Evolutionary conservation across 2,888 invertebrate species (phyloP).

Genomic region (Adelognathus sp.): DNA sequence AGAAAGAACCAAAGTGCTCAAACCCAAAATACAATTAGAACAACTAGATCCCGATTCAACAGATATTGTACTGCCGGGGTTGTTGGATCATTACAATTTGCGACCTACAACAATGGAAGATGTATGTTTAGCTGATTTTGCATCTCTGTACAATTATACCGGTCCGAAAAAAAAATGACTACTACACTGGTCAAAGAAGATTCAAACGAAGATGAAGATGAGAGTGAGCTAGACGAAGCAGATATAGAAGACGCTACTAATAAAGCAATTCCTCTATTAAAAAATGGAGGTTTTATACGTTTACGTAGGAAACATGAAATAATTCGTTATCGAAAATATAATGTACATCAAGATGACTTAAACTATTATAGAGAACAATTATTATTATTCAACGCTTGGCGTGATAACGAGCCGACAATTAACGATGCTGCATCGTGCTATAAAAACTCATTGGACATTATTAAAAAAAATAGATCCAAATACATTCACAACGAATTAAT

Average conservation of each 20-base stretch:
- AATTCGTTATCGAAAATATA: conserved; percentile 36
- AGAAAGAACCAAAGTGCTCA: conserved; percentile 13
- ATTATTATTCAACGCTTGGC: conserved; percentile 39
- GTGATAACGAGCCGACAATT: conserved; percentile 28
- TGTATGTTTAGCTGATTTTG: conserved; percentile 44
- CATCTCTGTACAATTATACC: conserved; percentile 11
- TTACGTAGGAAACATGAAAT: conserved; percentile 15
- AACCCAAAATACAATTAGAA: conserved; percentile 9
- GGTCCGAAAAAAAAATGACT: not conserved
- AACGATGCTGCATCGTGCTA: conserved; percentile 2
- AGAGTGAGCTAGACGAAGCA: conserved; percentile 14
- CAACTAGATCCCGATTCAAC: conserved; percentile 24
- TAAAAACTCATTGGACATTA: conserved; percentile 2
- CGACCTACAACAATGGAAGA: conserved; percentile 27
- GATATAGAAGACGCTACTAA: not conserved
- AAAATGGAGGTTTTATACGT: conserved; percentile 31
- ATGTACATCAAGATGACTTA: conserved; percentile 23
- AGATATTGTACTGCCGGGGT: conserved; percentile 38
- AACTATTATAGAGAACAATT: conserved; percentile 50
- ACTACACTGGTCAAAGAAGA: not conserved
- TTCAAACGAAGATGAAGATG: conserved; percentile 1
- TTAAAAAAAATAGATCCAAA: conserved; percentile 18
- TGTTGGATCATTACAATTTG: conserved; percentile 43
- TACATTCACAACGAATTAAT: conserved; percentile 6
- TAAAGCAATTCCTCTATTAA: conserved; percentile 24